phyloP scores from a whole-genome alignment of 2,113 vertebrate genomes.

The Notiomystis cincta region DNA sequence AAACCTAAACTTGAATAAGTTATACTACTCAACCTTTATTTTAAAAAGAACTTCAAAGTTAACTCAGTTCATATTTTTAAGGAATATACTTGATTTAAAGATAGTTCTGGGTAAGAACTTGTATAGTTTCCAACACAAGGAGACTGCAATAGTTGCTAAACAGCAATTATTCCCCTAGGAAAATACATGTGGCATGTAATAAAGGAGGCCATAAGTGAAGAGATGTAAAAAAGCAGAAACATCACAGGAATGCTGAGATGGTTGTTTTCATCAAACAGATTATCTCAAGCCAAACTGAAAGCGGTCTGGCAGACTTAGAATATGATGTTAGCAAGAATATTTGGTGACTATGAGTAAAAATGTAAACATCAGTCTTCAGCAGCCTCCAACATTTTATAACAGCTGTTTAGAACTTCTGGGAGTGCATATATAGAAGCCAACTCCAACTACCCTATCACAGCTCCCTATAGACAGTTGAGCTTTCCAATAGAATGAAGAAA shows the following conservation, averaged over 20 bases:
- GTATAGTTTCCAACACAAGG: neutral
- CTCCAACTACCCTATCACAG: neutral
- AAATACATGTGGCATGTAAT: neutral
- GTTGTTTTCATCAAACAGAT: neutral
- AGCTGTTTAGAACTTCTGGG: neutral
- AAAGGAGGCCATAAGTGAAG: neutral
- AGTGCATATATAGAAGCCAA: neutral
- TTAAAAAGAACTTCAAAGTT: neutral
- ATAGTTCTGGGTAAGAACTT: neutral
- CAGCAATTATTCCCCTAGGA: neutral
- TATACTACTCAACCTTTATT: neutral
- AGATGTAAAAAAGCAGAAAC: neutral
- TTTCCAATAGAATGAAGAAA: neutral
- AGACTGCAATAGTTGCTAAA: neutral
- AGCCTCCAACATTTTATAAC: neutral
- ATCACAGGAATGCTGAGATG: neutral
- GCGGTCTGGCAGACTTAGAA: neutral
- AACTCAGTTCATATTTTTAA: neutral
- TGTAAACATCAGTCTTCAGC: neutral
- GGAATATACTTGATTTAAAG: neutral
- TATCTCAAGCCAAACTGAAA: neutral
- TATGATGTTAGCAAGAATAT: neutral
- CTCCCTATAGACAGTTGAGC: neutral
- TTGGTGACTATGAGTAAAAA: neutral
- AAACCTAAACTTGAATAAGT: neutral